Evolutionary conservation across 2,797 vertebrate genomes (phyloP).

Genomic region (Coluber constrictor): DNA sequence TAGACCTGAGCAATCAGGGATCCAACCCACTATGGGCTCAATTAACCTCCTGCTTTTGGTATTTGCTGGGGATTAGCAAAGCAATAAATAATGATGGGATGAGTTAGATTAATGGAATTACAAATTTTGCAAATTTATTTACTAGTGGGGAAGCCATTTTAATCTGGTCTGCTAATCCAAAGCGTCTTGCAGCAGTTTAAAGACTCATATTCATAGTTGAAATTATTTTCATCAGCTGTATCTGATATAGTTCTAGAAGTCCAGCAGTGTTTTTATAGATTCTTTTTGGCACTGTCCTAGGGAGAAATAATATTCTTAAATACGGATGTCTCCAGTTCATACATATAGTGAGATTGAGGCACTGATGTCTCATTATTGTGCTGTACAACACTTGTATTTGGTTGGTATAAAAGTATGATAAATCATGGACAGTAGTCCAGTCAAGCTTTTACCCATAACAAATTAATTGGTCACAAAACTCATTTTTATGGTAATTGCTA

Average conservation of each 20-base stretch:
- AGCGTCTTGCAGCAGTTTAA: neutral
- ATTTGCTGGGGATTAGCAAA: neutral
- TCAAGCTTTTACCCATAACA: neutral
- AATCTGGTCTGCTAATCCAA: neutral
- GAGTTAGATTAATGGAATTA: neutral
- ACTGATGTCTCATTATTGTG: neutral
- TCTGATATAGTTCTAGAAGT: neutral
- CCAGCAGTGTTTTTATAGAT: neutral
- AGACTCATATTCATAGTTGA: neutral
- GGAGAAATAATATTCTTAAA: neutral
- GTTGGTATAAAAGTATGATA: neutral
- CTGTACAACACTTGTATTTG: neutral
- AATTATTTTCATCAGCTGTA: neutral
- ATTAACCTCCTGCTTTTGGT: neutral
- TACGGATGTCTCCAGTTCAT: neutral
- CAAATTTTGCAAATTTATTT: neutral
- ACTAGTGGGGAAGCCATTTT: neutral
- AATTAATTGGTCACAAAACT: neutral
- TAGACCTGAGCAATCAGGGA: neutral
- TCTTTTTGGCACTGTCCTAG: neutral
- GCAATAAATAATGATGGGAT: neutral
- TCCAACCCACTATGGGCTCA: neutral
- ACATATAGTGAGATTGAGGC: neutral
- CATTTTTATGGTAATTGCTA: conserved; percentile 13
- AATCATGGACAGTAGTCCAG: neutral